Base-by-base conservation (phyloP, 2,113 vertebrate genomes). In the Semnornis frantzii region DNA sequence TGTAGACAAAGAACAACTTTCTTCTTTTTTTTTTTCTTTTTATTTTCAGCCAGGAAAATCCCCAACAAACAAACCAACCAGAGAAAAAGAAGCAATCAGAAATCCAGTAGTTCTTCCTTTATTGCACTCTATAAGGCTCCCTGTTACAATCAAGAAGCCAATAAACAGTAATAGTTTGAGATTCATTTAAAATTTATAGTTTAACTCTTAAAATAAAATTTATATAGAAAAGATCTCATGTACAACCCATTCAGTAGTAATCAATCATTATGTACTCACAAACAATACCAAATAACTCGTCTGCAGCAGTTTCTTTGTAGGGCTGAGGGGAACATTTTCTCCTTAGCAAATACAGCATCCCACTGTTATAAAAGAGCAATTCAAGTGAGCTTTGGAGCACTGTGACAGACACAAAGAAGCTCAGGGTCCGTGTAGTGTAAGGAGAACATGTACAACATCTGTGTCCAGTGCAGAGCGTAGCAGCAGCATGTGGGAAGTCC, bases 191-290 rank as follows among this genome's bases (percentile, higher is more conserved):
- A 96, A 96, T 94, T 73, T 92, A 96, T 94, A 97, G 69, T 89
- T 95, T 72, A 95, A 92, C 83, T 97, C 85, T 93, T 94, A 97
- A 97, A 97, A 97, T 97, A 97, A 97, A 96, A 92, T 97, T 94
- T 97, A 68, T 94, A 89, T 97, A 97, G 94, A 97, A 97, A 97
- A 97, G 95, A 96, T 97, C 92, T 68, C 64, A 97, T 97, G 95
- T 97, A 97, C 97, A 97, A 89, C 92, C 89, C 92, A 96, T 81
- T 97, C 97, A 96, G 95, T 92, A 96, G 96, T 90, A 93, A 87
- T 81, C 74, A 85, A 58, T 80, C 95, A 91, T 85, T 91, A 87
- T 70, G 85, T 94, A 94, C 94, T 84, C 95, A 76, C 86, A 90
- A 87, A 94, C 68, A 44, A 88, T 87, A 94, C 93, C 95, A 94